Conservation (phyloP, 1,140 invertebrate genomes). For the Yoshiicerus persimilis region DNA sequence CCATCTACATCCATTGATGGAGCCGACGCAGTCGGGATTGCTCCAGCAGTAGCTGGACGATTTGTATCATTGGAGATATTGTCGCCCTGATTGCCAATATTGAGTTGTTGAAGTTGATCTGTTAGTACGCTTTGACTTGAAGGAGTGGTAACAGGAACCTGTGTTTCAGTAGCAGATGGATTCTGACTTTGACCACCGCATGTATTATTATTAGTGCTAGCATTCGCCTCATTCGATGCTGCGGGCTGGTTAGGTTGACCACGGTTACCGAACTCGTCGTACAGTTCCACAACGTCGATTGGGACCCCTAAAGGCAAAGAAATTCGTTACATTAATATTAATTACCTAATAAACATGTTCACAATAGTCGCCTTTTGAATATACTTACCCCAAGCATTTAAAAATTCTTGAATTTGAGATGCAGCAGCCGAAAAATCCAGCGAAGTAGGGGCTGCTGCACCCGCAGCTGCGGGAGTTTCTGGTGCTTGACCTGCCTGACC, state of each 20-base stretch:
- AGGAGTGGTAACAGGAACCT: not conserved
- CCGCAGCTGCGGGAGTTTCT: not conserved
- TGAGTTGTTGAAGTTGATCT: conserved; percentile 14
- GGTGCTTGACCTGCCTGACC: not conserved
- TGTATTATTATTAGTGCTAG: not conserved
- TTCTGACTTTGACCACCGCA: not conserved
- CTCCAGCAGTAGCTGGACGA: not conserved
- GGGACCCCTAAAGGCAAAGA: conserved; percentile 37
- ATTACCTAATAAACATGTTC: not conserved
- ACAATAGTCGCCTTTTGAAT: not conserved
- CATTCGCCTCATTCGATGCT: not conserved
- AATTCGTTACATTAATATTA: not conserved
- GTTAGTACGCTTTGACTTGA: not conserved
- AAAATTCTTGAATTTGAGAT: conserved; percentile 45
- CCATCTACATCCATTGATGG: conserved; percentile 26
- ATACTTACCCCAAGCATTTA: conserved; percentile 42
- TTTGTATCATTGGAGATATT: not conserved
- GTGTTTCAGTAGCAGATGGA: not conserved
- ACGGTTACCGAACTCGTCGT: conserved; percentile 43
- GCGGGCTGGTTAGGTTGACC: not conserved
- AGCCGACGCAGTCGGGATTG: not conserved
- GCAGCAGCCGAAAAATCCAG: conserved; percentile 39
- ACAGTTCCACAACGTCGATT: conserved; percentile 47
- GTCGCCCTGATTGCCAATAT: not conserved
- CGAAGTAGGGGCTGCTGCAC: not conserved